Conservation (phyloP, 2,888 invertebrate species). For the Julus scandinavius region DNA sequence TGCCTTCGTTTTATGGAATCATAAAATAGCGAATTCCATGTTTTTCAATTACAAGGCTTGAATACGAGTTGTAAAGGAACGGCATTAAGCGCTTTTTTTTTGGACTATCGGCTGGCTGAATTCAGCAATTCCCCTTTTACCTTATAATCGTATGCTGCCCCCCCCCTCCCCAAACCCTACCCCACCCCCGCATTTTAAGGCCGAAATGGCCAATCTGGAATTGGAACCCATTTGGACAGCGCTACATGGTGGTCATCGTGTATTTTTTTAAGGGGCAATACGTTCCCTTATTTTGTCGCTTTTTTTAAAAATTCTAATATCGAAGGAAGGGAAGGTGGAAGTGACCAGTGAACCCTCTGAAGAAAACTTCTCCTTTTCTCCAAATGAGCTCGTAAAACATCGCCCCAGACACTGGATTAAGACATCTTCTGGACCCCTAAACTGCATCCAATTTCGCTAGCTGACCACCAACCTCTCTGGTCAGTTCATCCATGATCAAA, state of each 20-base stretch:
- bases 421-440: background rate
- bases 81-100: conserved; percentile 23
- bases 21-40: conserved; percentile 55
- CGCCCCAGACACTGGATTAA: background rate
- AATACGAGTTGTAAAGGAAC: conserved; percentile 24
- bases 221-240: background rate
- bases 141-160: background rate
- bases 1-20: conserved; percentile 54
- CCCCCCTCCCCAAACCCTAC: background rate
- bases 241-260: background rate
- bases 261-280: background rate
- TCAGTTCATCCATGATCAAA: background rate
- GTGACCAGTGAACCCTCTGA: background rate
- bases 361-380: background rate
- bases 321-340: background rate
- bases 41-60: conserved; percentile 53
- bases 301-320: background rate
- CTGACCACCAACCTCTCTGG: background rate
- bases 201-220: background rate
- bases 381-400: conserved; percentile 36
- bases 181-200: background rate
- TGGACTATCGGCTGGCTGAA: conserved; percentile 21
- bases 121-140: conserved; percentile 5
- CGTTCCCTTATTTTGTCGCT: background rate
- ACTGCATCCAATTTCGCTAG: background rate